phyloP scores from a whole-genome alignment of 2,888 invertebrate genomes.

The Ophioninae sp. region DNA sequence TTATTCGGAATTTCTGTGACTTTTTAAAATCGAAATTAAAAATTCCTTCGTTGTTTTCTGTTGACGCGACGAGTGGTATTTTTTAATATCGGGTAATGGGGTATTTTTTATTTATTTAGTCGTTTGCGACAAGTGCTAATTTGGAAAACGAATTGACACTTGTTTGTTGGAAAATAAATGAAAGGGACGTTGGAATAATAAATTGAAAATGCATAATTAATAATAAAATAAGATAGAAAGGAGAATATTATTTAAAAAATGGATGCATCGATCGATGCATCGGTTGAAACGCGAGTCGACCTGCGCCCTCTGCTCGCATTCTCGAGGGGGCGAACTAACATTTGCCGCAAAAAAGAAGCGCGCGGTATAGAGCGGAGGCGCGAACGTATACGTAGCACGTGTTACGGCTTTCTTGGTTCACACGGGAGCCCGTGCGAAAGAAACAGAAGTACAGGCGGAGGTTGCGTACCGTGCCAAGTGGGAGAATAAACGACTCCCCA shows the following conservation, averaged over 20 bases:
- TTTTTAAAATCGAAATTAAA: neutral
- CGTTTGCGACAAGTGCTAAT: too few species aligned
- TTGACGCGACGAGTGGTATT: too few species aligned
- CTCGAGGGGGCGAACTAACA: conserved; percentile 37
- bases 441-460: conserved; percentile 32
- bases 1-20: neutral
- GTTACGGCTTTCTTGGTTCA: conserved; percentile 57
- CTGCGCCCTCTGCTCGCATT: conserved; percentile 16
- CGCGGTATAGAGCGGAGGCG: conserved; percentile 7
- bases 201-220: too few species aligned
- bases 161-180: too few species aligned
- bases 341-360: conserved; percentile 37
- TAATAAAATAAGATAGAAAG: too few species aligned
- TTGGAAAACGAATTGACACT: too few species aligned
- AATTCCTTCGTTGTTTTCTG: too few species aligned
- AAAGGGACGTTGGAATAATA: too few species aligned
- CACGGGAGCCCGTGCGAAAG: conserved; percentile 51
- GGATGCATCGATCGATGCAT: neutral
- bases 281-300: neutral
- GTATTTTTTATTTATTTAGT: too few species aligned
- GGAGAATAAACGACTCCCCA: conserved; percentile 46
- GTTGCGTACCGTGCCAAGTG: conserved; percentile 40
- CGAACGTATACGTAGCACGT: conserved; percentile 36
- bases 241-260: neutral
- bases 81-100: too few species aligned